Base-by-base conservation (phyloP, 2,797 vertebrate genomes). In the Graptemys geographica region DNA sequence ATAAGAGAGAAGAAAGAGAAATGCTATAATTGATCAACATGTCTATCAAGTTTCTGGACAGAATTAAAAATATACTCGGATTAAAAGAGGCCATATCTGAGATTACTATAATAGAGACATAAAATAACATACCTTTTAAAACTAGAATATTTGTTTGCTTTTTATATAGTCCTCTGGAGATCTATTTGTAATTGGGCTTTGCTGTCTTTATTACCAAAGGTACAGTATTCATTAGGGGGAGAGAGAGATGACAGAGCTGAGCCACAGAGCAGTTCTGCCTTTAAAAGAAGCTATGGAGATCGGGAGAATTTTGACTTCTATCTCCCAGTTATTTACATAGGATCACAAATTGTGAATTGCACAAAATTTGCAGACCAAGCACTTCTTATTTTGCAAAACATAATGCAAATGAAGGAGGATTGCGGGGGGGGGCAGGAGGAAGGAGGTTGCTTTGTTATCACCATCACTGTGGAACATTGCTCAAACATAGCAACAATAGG, bases 401-500 rank as follows among this genome's bases (percentile, higher is more conserved):
- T 86, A 93, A 89, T 0, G 0, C 80, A 96, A 91, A 89, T 11
- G 94, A 37, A 95, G 81, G 83, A 37, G 8, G 33, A 7, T 65
- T 65, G 33, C 4, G 1, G 9, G 21, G 19, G 18, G 4, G 15
- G 16, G 7, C 5, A 94, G 0, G 3, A 69, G 65, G 94, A 89
- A 93, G 92, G 90, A 88, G 90, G 90, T 89, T 93, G 90, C 76
- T 95, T 88, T 94, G 95, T 95, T 96, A 96, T 89, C 91, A 95
- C 92, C 89, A 96, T 88, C 96, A 93, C 87, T 83, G 91, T 56
- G 84, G 88, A 95, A 83, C 94, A 96, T 86, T 96, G 92, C 93
- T 94, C 92, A 94, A 87, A 95, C 92, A 90, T 89, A 96, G 95
- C 81, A 97, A 96, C 81, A 90, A 93, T 96, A 96, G 95, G 93